A percentile compares a stretch with the other conserved stretches of the same genome.
phyloP scores from a whole-genome alignment of 1,140 invertebrate genomes.

The Drosophila leontia region DNA sequence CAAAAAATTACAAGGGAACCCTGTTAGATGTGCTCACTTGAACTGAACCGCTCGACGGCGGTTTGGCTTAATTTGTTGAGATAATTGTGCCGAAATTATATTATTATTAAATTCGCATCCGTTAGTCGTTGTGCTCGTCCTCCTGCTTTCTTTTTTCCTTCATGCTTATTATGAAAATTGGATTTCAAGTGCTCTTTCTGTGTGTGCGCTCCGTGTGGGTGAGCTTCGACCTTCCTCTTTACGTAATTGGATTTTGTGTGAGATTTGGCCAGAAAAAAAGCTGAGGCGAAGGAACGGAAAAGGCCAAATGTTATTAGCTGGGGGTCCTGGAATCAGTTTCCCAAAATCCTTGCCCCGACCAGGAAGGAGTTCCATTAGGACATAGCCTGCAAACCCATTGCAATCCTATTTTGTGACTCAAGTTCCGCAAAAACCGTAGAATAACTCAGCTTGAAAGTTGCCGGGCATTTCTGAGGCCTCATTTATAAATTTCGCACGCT shows the following conservation, averaged over 20 bases:
- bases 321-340: constrained; percentile 28
- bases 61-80: constrained; percentile 82
- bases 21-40: constrained; percentile 55
- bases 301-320: constrained; percentile 61
- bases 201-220: constrained; percentile 17
- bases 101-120: constrained; percentile 79
- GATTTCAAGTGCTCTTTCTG: constrained; percentile 67
- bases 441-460: constrained; percentile 42
- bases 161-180: constrained; percentile 78
- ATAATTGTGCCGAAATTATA: constrained; percentile 81
- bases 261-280: constrained; percentile 56
- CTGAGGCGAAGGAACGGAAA: constrained; percentile 38
- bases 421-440: constrained; percentile 29
- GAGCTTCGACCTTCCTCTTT: constrained; percentile 74
- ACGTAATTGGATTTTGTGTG: constrained; percentile 76
- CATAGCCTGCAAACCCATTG: constrained; percentile 35
- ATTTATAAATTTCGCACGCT: constrained; percentile 51
- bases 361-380: constrained; percentile 17
- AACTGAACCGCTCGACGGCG: constrained; percentile 64
- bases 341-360: constrained; percentile 6
- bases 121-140: constrained; percentile 39
- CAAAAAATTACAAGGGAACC: constrained; percentile 13
- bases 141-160: constrained; percentile 33
- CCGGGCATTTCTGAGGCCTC: constrained; percentile 10
- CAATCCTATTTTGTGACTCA: constrained; percentile 45